A percentile compares a stretch with the other conserved stretches of the same genome.
phyloP scores from a whole-genome alignment of 1,140 invertebrate genomes.

The Aethina tumida region DNA sequence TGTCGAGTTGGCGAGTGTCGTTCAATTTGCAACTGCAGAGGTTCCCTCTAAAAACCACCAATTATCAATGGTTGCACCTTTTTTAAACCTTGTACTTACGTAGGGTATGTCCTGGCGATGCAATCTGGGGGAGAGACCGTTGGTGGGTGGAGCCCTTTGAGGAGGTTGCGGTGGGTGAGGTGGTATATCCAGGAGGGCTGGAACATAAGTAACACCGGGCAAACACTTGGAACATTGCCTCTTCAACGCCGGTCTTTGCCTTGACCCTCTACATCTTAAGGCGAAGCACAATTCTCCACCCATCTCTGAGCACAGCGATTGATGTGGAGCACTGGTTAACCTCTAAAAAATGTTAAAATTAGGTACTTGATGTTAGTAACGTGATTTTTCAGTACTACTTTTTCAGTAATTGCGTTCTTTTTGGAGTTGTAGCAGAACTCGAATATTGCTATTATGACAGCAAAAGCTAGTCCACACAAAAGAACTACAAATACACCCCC shows the following conservation, averaged over 20 bases:
- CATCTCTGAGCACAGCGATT: conserved; percentile 75
- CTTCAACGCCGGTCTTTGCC: conserved; percentile 50
- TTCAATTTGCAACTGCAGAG: too few species aligned
- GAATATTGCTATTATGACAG: conserved; percentile 63
- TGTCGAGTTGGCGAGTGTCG: too few species aligned
- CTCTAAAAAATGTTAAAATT: conserved; percentile 16
- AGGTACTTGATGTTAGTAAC: not conserved
- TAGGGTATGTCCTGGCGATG: conserved; percentile 22
- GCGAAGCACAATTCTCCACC: conserved; percentile 70
- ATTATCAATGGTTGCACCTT: too few species aligned
- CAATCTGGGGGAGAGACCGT: conserved; percentile 18
- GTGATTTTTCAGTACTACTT: conserved; percentile 36
- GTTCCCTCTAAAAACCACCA: too few species aligned
- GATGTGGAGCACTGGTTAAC: conserved; percentile 39
- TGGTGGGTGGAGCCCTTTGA: conserved; percentile 33
- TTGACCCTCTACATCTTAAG: conserved; percentile 57
- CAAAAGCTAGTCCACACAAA: conserved; percentile 61
- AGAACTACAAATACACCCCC: conserved; percentile 69
- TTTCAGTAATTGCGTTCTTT: conserved; percentile 54
- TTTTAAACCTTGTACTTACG: conserved; percentile 14
- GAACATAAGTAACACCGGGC: conserved; percentile 24
- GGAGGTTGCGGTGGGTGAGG: conserved; percentile 27
- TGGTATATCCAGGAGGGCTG: conserved; percentile 29
- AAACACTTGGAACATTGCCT: conserved; percentile 59
- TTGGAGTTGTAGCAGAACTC: conserved; percentile 77